Conservation (phyloP, 2,888 invertebrate species). For the Dyspetes luteomarginatus region DNA sequence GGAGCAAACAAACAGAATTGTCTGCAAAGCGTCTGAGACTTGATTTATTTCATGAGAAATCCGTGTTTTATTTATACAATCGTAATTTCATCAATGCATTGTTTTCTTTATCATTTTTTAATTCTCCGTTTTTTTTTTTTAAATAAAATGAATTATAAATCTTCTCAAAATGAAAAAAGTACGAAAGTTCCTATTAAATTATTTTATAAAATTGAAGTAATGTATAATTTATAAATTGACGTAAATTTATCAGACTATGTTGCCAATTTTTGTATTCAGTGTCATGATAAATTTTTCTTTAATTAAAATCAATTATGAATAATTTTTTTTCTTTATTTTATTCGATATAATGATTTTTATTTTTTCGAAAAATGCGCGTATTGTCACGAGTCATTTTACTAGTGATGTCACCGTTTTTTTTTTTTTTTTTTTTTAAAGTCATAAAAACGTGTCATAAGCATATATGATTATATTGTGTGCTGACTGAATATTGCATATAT, state of each 20-base stretch:
- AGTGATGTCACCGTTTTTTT: not conserved
- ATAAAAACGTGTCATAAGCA: not conserved
- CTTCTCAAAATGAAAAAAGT: too few species aligned
- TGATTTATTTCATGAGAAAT: conserved; percentile 2
- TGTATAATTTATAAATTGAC: too few species aligned
- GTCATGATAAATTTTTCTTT: too few species aligned
- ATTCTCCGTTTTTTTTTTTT: not conserved
- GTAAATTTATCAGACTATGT: too few species aligned
- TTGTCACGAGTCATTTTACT: not conserved
- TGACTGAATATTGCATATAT: not conserved
- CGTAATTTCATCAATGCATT: not conserved
- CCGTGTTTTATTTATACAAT: not conserved
- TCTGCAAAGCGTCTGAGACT: not conserved
- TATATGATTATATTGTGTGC: not conserved
- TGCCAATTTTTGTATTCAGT: too few species aligned
- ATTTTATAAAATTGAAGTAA: too few species aligned
- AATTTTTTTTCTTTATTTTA: too few species aligned
- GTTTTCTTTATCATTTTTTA: not conserved
- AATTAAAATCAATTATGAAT: too few species aligned
- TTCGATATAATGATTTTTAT: too few species aligned
- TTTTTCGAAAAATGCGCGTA: too few species aligned
- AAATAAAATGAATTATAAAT: too few species aligned
- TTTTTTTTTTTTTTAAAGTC: not conserved
- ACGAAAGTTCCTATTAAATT: too few species aligned
- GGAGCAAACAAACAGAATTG: not conserved